phyloP scores from a whole-genome alignment of 2,888 invertebrate species.

The Ectropis crepuscularia region DNA sequence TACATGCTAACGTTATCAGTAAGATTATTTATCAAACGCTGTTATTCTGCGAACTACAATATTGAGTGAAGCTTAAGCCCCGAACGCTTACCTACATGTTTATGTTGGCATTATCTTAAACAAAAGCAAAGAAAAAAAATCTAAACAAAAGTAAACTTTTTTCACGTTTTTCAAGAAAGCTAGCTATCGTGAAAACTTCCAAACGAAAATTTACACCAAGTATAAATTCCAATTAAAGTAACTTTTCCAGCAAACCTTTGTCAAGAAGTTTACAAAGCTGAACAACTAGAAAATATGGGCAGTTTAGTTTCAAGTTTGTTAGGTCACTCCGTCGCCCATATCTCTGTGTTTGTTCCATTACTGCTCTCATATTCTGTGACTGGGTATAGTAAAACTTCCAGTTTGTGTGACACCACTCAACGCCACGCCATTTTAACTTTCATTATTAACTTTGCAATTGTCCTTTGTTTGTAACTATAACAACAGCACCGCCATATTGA shows the following conservation, averaged over 20 bases:
- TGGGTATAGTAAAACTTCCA: conserved; percentile 17
- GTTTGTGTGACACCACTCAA: conserved; percentile 13
- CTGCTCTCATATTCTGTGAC: conserved; percentile 15
- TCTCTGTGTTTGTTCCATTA: conserved; percentile 20
- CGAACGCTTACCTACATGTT: too few relatives aligned
- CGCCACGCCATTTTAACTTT: conserved; percentile 4
- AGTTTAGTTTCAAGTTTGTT: conserved; percentile 34
- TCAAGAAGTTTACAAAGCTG: conserved; percentile 41
- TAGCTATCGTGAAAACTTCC: conserved; percentile 31
- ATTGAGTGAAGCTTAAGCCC: too few relatives aligned
- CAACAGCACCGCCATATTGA: too few relatives aligned
- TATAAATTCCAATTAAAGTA: conserved; percentile 41
- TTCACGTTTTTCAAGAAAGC: conserved; percentile 18
- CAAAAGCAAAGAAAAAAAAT: not conserved
- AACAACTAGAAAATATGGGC: conserved; percentile 40
- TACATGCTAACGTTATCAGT: too few relatives aligned
- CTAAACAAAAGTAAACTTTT: not conserved
- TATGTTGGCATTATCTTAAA: too few relatives aligned
- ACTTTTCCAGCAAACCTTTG: conserved; percentile 34
- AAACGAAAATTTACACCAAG: conserved; percentile 39
- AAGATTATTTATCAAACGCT: too few relatives aligned
- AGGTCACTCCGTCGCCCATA: conserved; percentile 20
- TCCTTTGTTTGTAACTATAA: too few relatives aligned
- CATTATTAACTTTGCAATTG: not conserved
- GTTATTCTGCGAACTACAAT: too few relatives aligned